Evolutionary conservation across 2,888 invertebrate genomes (phyloP).

Genomic region (Rhodophaea formosa): DNA sequence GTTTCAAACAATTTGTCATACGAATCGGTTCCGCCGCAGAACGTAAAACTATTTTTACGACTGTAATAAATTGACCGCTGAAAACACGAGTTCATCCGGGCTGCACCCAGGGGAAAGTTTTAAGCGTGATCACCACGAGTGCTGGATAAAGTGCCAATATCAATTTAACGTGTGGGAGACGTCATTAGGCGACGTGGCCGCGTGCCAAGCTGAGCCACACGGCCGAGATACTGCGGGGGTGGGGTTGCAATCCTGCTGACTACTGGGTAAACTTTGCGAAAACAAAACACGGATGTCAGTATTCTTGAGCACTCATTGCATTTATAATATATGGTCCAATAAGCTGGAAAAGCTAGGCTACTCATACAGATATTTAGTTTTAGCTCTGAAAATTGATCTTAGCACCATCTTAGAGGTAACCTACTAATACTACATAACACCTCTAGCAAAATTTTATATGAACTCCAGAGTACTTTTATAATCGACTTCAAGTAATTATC

Average conservation of each 20-base stretch:
- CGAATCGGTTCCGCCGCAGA: conserved; percentile 8
- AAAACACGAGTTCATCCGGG: conserved; percentile 22
- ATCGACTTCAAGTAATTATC: too few species aligned
- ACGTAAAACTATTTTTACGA: conserved; percentile 17
- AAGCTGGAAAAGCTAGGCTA: conserved; percentile 24
- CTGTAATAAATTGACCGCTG: conserved; percentile 15
- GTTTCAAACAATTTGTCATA: conserved; percentile 1
- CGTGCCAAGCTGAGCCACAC: conserved; percentile 44
- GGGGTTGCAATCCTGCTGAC: conserved; percentile 42
- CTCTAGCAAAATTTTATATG: too few species aligned
- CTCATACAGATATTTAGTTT: background rate
- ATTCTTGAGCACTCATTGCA: conserved; percentile 37
- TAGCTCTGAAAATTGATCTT: too few species aligned
- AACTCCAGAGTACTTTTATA: too few species aligned
- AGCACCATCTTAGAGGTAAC: too few species aligned
- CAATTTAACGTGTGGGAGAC: conserved; percentile 65
- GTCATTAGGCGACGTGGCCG: conserved; percentile 58
- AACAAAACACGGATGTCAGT: background rate
- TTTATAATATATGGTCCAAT: conserved; percentile 37
- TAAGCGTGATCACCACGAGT: conserved; percentile 47
- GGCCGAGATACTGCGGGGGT: conserved; percentile 52
- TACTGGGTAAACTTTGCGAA: conserved; percentile 1
- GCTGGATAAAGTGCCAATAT: conserved; percentile 63
- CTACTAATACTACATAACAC: too few species aligned
- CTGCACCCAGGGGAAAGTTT: conserved; percentile 32